phyloP scores from a whole-genome alignment of 2,888 invertebrate genomes.

The Darwinula stevensoni region DNA sequence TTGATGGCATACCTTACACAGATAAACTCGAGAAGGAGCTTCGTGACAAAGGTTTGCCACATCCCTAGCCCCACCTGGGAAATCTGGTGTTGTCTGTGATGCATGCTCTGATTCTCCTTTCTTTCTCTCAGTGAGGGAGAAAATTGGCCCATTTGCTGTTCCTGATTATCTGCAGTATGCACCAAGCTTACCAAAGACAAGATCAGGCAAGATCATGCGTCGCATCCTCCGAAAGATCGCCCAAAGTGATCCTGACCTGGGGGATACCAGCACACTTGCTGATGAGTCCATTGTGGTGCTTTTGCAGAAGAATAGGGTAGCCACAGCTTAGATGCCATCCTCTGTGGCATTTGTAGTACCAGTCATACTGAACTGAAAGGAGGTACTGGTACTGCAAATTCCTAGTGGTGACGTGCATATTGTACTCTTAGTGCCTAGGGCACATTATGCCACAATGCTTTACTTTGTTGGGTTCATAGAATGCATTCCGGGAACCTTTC shows the following conservation, averaged over 20 bases:
- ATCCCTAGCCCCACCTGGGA: not conserved
- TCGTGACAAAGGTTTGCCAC: constrained; percentile 15
- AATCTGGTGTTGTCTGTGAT: too few relatives aligned
- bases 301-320: too few relatives aligned
- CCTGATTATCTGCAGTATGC: constrained; percentile 40
- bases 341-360: too few relatives aligned
- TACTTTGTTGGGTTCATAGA: too few relatives aligned
- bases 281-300: constrained; percentile 63
- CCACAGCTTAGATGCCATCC: too few relatives aligned
- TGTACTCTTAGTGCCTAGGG: too few relatives aligned
- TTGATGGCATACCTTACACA: constrained; percentile 36
- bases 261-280: constrained; percentile 76
- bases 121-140: constrained; percentile 37
- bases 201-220: constrained; percentile 95
- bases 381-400: too few relatives aligned
- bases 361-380: too few relatives aligned
- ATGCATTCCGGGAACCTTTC: too few relatives aligned
- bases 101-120: constrained; percentile 21
- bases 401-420: too few relatives aligned
- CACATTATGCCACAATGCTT: too few relatives aligned
- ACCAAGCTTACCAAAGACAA: constrained; percentile 74
- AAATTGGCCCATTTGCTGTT: constrained; percentile 83
- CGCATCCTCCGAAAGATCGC: constrained; percentile 80
- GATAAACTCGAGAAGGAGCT: constrained; percentile 34
- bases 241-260: constrained; percentile 54